Evolutionary conservation across 2,797 vertebrate genomes (phyloP), one percentile per base, ranked within the genome.

Genomic region (Rhinoraja longicauda): DNA sequence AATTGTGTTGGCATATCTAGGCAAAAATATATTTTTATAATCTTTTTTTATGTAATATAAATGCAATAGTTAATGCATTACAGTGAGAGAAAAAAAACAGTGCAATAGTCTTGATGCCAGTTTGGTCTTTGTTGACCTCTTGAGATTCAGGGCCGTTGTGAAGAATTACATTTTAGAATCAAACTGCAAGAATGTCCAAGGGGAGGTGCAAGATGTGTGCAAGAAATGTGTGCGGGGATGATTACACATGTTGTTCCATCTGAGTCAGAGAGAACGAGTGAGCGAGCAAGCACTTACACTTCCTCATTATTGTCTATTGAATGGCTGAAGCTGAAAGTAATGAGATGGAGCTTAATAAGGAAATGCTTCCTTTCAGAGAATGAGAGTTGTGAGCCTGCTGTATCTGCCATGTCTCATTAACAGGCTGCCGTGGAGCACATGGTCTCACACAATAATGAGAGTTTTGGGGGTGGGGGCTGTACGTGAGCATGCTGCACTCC

Each of bases 381-480:
- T 92, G 90, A 92, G 90, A 92, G 90, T 92, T 92, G 90, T 92
- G 90, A 75, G 90, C 90, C 72, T 92, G 90, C 90, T 92, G 90
- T 92, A 92, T 92, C 90, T 92, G 90, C 90, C 90, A 92, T 92
- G 90, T 92, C 90, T 92, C 90, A 92, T 92, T 92, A 92, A 92
- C 90, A 73, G 90, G 39, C 90, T 92, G 67, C 90, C 75, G 90
- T 45, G 26, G 90, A 92, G 90, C 90, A 92, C 90, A 92, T 92
- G 90, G 90, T 53, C 32, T 45, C 70, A 26, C 67, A 92, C 90
- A 92, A 92, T 92, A 92, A 92, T 92, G 90, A 92, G 90, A 92
- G 90, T 92, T 92, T 92, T 72, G 70, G 24, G 90, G 67, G 90
- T 72, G 90, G 67, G 90, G 67, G 90, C 26, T 72, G 67, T 70